Evolutionary conservation across 2,797 vertebrate genomes (phyloP), one percentile per base, ranked within the genome.

Genomic region (Helarctos malayanus): DNA sequence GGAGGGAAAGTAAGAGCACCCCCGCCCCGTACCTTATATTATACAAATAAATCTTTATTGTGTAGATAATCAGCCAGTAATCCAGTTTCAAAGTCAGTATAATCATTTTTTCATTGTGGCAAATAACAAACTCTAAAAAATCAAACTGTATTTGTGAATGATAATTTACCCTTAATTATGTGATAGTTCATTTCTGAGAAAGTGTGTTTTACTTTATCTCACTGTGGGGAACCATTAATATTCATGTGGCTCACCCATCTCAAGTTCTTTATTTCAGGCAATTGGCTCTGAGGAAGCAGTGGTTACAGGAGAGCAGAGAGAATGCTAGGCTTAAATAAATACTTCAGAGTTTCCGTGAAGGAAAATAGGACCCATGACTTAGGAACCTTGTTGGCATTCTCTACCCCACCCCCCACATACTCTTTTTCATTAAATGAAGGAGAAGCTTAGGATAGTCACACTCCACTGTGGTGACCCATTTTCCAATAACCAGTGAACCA

Each of bases 401-500:
- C 38, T 27, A 10, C 14, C 52, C 15, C 2, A 2, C 18, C 23
- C 32, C 32, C 4, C 29, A 9, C 18, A 38, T 3, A 4, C 11
- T 2, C 14, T 47, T 57, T 61, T 54, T 76, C 71, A 57, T 91
- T 89, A 71, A 88, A 52, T 35, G 27, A 86, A 79, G 73, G 52
- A 11, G 14, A 91, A 47, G 5, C n/a, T 84, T 61, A 47, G 3
- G 7, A 16, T 3, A n/a, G 57, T 81, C 85, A 68, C 61, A 25
- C 18, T 69, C 32, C 2, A 8, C 61, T 32, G 4, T 47, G 45
- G 41, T 63, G 93, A 79, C 69, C 32, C 4, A 4, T 86, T 97
- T 98, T 93, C 81, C 85, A 91, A 2, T 69, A 91, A 89, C 83
- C 15, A 15, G 82, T 91, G 14, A 79, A 57, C 89, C 90, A 35